Percentiles rank a stretch among this genome's conserved stretches.
Conservation (phyloP, 1,140 invertebrate species). For the Melanaphis sacchari region DNA sequence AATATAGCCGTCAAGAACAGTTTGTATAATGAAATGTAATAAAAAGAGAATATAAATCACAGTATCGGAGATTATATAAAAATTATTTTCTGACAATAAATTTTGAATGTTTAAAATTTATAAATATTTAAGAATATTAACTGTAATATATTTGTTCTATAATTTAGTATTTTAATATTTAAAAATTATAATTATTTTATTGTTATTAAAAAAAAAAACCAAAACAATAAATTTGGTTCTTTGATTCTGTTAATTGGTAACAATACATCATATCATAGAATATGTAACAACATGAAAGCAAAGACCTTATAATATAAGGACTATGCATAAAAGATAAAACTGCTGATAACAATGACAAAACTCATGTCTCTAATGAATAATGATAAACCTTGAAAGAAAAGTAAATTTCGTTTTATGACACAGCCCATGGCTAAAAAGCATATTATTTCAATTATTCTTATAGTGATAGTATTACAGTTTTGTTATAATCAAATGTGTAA, state of each 20-base stretch:
- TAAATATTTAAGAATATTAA: too few species aligned
- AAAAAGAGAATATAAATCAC: too few species aligned
- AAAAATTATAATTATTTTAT: too few species aligned
- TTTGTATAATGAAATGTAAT: not conserved
- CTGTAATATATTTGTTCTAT: too few species aligned
- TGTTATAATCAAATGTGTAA: not conserved
- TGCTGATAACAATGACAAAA: not conserved
- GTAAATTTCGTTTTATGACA: not conserved
- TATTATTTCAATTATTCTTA: not conserved
- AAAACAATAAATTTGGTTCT: too few species aligned
- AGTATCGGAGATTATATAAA: too few species aligned
- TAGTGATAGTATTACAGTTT: not conserved
- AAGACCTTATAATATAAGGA: too few species aligned
- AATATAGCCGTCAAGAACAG: not conserved
- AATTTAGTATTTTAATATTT: too few species aligned
- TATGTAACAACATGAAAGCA: not conserved
- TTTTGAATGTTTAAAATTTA: too few species aligned
- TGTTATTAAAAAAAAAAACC: too few species aligned
- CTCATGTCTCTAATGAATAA: not conserved
- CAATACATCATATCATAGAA: not conserved
- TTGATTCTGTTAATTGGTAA: not conserved
- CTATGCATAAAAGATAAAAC: not conserved
- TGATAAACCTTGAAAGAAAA: constrained; percentile 21
- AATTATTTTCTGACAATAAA: too few species aligned
- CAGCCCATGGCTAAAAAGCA: not conserved